phyloP scores from a whole-genome alignment of 2,888 invertebrate species.

The Athalia rosae region DNA sequence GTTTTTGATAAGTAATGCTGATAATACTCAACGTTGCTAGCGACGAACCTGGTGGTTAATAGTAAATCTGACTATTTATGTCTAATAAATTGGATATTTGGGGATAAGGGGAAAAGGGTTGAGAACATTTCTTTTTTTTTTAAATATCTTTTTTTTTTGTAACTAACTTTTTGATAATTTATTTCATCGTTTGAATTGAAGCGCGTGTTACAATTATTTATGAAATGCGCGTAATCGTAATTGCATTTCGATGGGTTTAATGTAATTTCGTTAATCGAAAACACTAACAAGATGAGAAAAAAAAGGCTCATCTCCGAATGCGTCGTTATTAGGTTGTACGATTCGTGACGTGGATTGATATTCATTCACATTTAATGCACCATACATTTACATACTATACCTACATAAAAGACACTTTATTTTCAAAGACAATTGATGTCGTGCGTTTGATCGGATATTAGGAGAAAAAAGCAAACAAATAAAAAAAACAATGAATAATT shows the following conservation, averaged over 20 bases:
- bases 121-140: no score
- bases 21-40: conserved; percentile 20
- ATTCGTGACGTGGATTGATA: background rate
- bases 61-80: conserved; percentile 28
- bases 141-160: no score
- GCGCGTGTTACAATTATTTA: background rate
- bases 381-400: background rate
- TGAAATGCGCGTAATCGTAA: background rate
- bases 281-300: background rate
- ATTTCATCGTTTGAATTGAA: no score
- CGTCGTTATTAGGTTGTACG: conserved; percentile 1
- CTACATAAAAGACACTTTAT: conserved; percentile 7
- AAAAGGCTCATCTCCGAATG: conserved; percentile 19
- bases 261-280: background rate
- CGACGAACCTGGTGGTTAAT: conserved; percentile 9
- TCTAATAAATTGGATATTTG: background rate
- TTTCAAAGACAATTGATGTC: background rate
- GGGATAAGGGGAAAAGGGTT: no score
- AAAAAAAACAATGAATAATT: background rate
- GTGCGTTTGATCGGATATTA: conserved; percentile 4
- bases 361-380: background rate
- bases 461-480: background rate
- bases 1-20: background rate
- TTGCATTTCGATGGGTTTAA: background rate
- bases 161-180: no score